These are phyloP conservation scores for Axinella damicornis DNA, from an alignment of 37 sponge, comb jelly and placozoan genomes.

Conservation along the genomic window DNA sequence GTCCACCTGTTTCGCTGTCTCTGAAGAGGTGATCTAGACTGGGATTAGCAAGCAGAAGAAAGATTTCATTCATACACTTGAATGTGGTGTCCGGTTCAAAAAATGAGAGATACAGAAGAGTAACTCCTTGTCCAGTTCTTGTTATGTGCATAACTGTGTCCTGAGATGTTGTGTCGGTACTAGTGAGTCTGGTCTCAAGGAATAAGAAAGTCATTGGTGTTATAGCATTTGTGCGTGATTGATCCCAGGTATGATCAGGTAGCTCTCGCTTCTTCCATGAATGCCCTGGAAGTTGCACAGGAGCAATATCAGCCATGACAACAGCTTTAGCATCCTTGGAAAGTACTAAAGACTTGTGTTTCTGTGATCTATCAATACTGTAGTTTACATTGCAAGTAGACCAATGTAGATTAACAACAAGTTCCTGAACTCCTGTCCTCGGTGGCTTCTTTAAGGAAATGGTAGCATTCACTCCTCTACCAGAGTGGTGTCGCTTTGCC, in stretches of 20 bases:
- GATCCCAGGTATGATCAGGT: constrained; percentile 19
- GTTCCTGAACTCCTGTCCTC: constrained; percentile 6
- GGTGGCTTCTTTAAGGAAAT: constrained; percentile 15
- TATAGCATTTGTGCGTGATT: constrained; percentile 12
- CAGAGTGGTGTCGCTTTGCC: constrained; percentile 19
- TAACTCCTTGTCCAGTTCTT: constrained; percentile 30
- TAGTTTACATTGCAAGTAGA: background rate
- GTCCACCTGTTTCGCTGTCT: background rate
- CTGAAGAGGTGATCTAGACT: background rate
- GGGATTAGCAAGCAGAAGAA: background rate
- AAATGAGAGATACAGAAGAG: constrained; percentile 19
- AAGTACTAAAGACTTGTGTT: background rate
- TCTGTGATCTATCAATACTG: background rate
- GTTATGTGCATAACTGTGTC: background rate
- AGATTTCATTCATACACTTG: constrained; percentile 8
- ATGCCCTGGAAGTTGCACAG: constrained; percentile 15
- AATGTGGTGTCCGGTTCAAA: constrained; percentile 33
- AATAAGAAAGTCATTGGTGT: constrained; percentile 20
- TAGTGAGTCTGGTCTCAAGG: background rate
- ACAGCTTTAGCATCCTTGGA: constrained; percentile 36
- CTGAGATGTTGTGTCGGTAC: background rate
- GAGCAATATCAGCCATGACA: constrained; percentile 18
- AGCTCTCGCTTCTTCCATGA: constrained; percentile 7
- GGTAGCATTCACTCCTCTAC: background rate
- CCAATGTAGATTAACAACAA: background rate